Base-by-base conservation (phyloP, 2,113 vertebrate genomes). In the Chionodraco myersi region DNA sequence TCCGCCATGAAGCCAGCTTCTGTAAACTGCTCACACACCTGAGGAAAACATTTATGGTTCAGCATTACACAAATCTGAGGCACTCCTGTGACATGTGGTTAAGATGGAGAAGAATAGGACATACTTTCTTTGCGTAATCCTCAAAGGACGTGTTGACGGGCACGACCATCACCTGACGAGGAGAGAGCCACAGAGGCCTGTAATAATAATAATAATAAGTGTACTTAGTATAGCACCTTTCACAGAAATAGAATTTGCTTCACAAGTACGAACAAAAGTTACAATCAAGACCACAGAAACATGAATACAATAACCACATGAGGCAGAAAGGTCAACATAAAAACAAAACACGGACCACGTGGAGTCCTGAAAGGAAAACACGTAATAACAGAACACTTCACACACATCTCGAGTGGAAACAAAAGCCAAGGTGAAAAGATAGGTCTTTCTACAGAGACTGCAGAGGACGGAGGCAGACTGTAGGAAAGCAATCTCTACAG, bases 121-220 rank as follows among this genome's bases (percentile, higher is more conserved):
- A 11, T 92, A 97, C 98, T 96, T 90, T 93, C 79, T 79, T 95
- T 59, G 96, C 97, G 0, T 98, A 99, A 1, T 96, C 94, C 23
- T 99, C 97, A 52, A 91, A 95, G 54, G 96, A 79, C 4, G 96
- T 95, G 80, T 96, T 97, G 75, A 97, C 96, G 0, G 98, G 97
- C 76, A 99, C 96, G 10, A 98, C 84, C 97, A 99, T 98, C 66
- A 98, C 89, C 88, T 98, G 97, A 36, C 94, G 92, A 3, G 98
- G 97, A 84, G 97, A 99, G 10, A 99, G 77, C 98, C 97, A 99
- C 81, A 99, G 95, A 0, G 97, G 97, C 98, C 98, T 99, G 82
- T 30, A 30, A 30, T 52, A 30, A 30, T 30, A 30, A 4, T 4
- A 30, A 4, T 4, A 30, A 30, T 30, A 30, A 30, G 30, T 30